Conservation (phyloP, 2,888 invertebrate genomes). For the Drosophila pseudotakahashii region DNA sequence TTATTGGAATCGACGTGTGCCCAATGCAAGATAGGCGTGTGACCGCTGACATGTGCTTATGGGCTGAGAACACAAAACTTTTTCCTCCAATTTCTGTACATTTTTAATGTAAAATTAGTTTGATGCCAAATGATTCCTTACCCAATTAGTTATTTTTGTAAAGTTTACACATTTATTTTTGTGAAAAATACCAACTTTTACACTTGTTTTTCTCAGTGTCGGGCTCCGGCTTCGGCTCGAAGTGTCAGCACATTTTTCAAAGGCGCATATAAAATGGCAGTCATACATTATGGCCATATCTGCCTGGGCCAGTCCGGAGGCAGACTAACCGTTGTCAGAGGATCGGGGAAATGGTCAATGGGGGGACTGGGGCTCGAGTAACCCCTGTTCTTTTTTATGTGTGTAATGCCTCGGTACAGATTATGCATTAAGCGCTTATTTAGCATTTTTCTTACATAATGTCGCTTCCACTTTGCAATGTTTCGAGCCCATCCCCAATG, state of each 20-base stretch:
- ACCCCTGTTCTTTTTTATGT: conserved; percentile 36
- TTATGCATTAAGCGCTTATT: conserved; percentile 81
- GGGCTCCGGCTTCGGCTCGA: conserved; percentile 48
- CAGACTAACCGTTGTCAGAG: conserved; percentile 41
- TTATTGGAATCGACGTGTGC: too few relatives aligned
- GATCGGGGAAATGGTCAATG: conserved; percentile 29
- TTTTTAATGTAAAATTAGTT: too few relatives aligned
- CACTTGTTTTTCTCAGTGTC: not conserved
- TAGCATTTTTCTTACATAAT: conserved; percentile 75
- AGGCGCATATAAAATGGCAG: conserved; percentile 72
- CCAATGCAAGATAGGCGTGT: too few relatives aligned
- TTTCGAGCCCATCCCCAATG: conserved; percentile 35
- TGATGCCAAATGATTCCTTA: too few relatives aligned
- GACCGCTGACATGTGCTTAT: too few relatives aligned
- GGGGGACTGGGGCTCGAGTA: conserved; percentile 2
- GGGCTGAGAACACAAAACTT: too few relatives aligned
- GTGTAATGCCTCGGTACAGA: conserved; percentile 62
- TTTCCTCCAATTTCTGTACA: too few relatives aligned
- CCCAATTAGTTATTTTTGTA: too few relatives aligned
- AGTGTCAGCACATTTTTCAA: conserved; percentile 81
- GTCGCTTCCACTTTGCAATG: conserved; percentile 60
- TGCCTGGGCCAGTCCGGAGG: conserved; percentile 50
- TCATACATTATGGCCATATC: conserved; percentile 81
- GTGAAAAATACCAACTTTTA: not conserved
- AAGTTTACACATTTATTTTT: too few relatives aligned